Percentiles rank a stretch among this genome's conserved stretches.
These are phyloP conservation scores for Callipepla squamata DNA, from an alignment of 2,113 vertebrate genomes.

Conservation along the genomic window DNA sequence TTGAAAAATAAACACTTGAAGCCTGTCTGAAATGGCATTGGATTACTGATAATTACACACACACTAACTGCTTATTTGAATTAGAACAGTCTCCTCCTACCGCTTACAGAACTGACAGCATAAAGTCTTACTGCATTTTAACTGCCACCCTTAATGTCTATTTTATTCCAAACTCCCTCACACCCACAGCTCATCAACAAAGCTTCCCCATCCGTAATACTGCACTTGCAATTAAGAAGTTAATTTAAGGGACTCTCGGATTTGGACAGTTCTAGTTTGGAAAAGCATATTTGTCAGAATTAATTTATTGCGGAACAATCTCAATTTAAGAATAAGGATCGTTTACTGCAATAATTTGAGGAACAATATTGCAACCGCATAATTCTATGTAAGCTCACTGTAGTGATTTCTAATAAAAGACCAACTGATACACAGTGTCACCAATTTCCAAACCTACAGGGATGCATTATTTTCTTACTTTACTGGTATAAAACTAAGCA, in stretches of 20 bases:
- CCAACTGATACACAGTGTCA: background rate
- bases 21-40: background rate
- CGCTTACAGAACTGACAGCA: background rate
- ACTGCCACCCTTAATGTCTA: background rate
- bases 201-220: background rate
- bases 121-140: background rate
- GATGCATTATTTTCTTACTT: background rate
- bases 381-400: background rate
- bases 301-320: background rate
- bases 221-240: background rate
- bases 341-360: background rate
- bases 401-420: background rate
- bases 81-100: background rate
- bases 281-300: background rate
- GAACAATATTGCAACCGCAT: background rate
- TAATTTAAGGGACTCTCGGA: background rate
- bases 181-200: background rate
- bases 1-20: constrained; percentile 20
- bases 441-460: background rate
- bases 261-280: background rate
- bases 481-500: background rate
- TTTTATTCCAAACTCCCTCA: background rate
- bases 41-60: background rate
- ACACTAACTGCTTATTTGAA: background rate
- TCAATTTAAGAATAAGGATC: background rate